Conservation (phyloP, 2,113 vertebrate genomes). For the Gila orcuttii region DNA sequence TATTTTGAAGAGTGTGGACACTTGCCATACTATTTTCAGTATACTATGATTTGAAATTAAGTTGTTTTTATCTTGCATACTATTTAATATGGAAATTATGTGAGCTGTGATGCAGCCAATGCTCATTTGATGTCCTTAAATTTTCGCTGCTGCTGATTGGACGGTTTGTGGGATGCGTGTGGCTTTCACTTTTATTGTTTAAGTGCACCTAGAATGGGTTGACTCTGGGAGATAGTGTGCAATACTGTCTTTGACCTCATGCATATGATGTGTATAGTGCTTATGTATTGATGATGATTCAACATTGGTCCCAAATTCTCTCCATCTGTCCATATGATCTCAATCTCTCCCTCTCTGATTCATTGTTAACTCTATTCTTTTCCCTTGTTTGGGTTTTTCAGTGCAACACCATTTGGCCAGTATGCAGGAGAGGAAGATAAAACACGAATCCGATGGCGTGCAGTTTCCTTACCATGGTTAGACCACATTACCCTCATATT, state of each 20-base stretch:
- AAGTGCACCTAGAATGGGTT: background rate
- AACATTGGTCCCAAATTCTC: constrained; percentile 13
- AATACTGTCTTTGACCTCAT: constrained; percentile 15
- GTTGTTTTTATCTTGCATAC: background rate
- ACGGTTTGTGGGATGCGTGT: background rate
- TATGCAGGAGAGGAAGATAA: constrained; percentile 83
- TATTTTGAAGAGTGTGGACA: background rate
- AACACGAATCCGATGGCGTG: constrained; percentile 80
- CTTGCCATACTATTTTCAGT: background rate
- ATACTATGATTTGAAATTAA: background rate
- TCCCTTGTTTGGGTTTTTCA: constrained; percentile 80
- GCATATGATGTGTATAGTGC: background rate
- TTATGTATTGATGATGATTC: constrained; percentile 18
- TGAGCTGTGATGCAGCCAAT: background rate
- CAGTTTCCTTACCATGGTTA: constrained; percentile 84
- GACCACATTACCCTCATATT: constrained; percentile 68
- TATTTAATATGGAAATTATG: background rate
- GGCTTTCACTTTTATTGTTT: background rate
- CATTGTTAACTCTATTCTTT: constrained; percentile 78
- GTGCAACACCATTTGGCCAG: constrained; percentile 82
- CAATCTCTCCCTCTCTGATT: constrained; percentile 51
- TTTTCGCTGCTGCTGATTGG: background rate
- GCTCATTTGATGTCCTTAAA: background rate
- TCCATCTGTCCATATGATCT: constrained; percentile 58
- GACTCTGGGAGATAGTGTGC: constrained; percentile 10